These are phyloP conservation scores for Datnioides undecimradiatus DNA, from an alignment of 2,113 vertebrate genomes.

Conservation along the genomic window DNA sequence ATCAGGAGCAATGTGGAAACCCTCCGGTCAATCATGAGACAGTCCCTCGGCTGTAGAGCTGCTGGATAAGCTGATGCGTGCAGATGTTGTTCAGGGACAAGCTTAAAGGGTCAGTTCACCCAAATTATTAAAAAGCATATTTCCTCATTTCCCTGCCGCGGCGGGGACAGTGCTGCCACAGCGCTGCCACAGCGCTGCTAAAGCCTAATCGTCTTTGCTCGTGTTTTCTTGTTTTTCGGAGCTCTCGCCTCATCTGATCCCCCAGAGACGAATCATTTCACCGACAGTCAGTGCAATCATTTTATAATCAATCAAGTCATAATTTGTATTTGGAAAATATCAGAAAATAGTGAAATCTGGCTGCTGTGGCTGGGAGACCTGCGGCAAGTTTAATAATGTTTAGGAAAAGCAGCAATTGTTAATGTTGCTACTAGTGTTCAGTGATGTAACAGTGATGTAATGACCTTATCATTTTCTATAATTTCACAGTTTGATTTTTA, in stretches of 20 bases:
- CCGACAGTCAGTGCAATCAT: no score
- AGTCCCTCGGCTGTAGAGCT: neutral
- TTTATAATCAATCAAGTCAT: neutral
- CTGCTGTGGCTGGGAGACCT: neutral
- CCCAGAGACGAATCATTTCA: no score
- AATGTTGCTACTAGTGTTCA: no score
- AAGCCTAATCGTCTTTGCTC: no score
- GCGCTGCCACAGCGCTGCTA: no score
- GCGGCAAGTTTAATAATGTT: neutral
- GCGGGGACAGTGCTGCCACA: no score
- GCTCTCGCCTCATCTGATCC: no score
- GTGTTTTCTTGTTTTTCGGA: no score
- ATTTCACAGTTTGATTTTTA: neutral
- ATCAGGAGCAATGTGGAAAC: neutral
- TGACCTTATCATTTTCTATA: neutral
- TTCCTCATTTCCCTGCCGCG: neutral
- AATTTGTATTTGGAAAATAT: no score
- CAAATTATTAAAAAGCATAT: neutral
- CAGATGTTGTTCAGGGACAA: neutral
- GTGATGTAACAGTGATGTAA: no score
- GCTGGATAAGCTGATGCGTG: neutral
- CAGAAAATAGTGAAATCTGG: neutral
- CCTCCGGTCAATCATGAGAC: neutral
- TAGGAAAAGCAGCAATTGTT: neutral
- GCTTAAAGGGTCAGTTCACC: constrained; percentile 51